A percentile compares a stretch with the other conserved stretches of the same genome.
Conservation (phyloP, 92 coral and sea anemone genomes). For the Heliopora coerulea region DNA sequence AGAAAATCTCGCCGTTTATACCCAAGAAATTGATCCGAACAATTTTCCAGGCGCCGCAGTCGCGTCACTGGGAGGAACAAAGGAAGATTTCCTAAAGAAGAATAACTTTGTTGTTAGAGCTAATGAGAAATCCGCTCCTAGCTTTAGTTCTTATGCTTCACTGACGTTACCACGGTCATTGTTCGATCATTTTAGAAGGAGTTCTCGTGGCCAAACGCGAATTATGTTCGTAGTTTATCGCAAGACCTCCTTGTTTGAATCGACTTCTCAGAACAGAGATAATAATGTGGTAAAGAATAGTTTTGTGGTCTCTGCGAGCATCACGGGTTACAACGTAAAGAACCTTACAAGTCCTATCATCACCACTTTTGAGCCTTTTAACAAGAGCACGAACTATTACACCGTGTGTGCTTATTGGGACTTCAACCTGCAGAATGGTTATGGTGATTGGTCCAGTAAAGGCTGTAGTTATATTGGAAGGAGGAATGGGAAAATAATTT, state of each 20-base stretch:
- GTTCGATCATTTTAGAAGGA: conserved; percentile 36
- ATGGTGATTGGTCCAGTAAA: conserved; percentile 43
- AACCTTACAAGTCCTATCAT: conserved; percentile 41
- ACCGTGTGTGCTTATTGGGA: conserved; percentile 56
- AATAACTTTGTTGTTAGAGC: conserved; percentile 1
- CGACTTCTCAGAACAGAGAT: not conserved
- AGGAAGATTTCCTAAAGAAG: not conserved
- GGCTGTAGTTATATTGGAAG: conserved; percentile 34
- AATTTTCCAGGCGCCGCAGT: conserved; percentile 17
- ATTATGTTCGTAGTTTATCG: conserved; percentile 70
- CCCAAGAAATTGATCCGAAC: conserved; percentile 6
- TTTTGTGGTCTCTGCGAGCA: conserved; percentile 36
- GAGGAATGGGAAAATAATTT: conserved; percentile 31
- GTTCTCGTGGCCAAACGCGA: conserved; percentile 39
- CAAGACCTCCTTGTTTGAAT: conserved; percentile 71
- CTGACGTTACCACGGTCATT: conserved; percentile 52
- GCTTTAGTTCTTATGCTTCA: conserved; percentile 45
- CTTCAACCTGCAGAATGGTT: conserved; percentile 28
- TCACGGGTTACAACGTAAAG: conserved; percentile 10
- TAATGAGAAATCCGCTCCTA: not conserved
- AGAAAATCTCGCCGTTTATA: conserved; percentile 59
- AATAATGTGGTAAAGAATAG: conserved; percentile 11
- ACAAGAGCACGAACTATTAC: not conserved
- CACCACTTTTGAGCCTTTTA: conserved; percentile 31
- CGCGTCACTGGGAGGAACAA: not conserved